phyloP scores from a whole-genome alignment of 2,113 vertebrate genomes.

The Eudorcas thomsonii region DNA sequence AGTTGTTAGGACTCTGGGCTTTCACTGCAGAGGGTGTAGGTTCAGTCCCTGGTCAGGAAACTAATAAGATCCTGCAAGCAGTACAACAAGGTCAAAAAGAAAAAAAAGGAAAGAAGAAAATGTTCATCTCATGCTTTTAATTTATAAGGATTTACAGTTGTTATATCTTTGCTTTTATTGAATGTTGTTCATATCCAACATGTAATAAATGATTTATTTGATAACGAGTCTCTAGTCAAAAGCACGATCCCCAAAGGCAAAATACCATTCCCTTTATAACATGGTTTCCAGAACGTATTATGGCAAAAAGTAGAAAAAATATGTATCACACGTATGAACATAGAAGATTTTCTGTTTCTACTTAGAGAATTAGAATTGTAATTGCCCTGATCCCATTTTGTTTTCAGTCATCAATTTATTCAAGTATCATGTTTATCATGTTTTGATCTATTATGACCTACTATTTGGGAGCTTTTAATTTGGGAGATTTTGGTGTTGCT shows the following conservation, averaged over 20 bases:
- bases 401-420: not conserved
- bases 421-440: not conserved
- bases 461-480: not conserved
- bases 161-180: constrained; percentile 48
- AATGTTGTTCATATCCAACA: not conserved
- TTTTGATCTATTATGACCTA: not conserved
- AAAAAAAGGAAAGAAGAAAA: not conserved
- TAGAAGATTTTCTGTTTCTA: not conserved
- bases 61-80: not conserved
- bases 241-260: not conserved
- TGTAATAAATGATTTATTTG: constrained; percentile 29
- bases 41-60: not conserved
- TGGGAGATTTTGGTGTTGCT: not conserved
- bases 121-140: constrained; percentile 27
- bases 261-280: not conserved
- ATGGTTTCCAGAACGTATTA: not conserved
- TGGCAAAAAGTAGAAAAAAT: not conserved
- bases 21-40: not conserved
- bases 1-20: not conserved
- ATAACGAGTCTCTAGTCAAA: constrained; percentile 25
- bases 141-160: not conserved
- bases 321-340: not conserved
- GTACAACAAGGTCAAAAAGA: not conserved
- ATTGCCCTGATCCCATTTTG: not conserved
- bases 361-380: constrained; percentile 20